Base-by-base conservation (phyloP, 2,797 vertebrate genomes). In the Lacerta viridis region DNA sequence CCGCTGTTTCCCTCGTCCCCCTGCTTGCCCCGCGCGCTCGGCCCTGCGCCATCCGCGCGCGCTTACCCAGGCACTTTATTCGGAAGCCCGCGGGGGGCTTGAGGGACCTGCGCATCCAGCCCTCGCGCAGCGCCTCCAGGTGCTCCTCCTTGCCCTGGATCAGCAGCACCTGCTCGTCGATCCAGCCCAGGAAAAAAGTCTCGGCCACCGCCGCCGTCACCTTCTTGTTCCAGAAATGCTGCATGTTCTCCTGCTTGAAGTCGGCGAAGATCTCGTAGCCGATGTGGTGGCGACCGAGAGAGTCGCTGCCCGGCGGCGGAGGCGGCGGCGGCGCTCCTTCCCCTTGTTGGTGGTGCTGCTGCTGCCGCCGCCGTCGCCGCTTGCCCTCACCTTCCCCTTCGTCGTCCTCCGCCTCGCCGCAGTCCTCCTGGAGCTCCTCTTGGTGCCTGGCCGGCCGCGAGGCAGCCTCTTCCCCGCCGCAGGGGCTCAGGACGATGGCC, bases 251-350 rank as follows among this genome's bases (percentile, higher is more conserved):
- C 25, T 98, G 97, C 95, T 99, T 99, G 95, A 99, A 99, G 94
- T 99, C 98, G 3, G 99, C 99, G 93, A 99, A 99, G 88, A 99
- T 98, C 96, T 99, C 98, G 80, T 99, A 99, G 71, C 99, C 99
- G 88, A 98, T 97, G 96, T 98, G 98, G 95, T 98, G 98, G 55
- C 97, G 97, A 84, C 98, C 97, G 88, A 98, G 96, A 88, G 41
- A 71, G 50, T 15, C 66, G 17, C n/a, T 69, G 50, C 55, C 10
- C 95, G 95, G 11, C 85, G 93, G 95, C 85, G 93, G 89, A 61
- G 61, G 33, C 46, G 11, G n/a, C 46, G 11, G n/a, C 20, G 36
- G 27, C 17, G 4, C 27, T 8, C 68, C 72, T 39, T 33, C 33
- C 36, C 2, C 72, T 27, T 81, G 20, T 33, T 87, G 46, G 50